Conservation (phyloP, 2,888 invertebrate species). For the Augochlorella aurata region DNA sequence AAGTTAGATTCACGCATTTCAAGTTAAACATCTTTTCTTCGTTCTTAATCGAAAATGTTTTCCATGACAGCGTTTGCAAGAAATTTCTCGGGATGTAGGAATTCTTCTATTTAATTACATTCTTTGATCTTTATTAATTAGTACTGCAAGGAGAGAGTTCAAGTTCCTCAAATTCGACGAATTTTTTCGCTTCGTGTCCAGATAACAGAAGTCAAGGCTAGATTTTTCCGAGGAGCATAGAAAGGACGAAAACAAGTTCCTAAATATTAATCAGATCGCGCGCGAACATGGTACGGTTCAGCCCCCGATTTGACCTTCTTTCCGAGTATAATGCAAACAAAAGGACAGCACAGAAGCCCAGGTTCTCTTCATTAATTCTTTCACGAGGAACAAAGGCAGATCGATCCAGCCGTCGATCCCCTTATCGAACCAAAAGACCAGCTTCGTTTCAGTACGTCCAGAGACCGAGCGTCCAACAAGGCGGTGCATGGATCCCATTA, state of each 20-base stretch:
- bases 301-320: slow-evolving; percentile 13
- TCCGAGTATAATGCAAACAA: slow-evolving; percentile 4
- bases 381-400: slow-evolving; percentile 24
- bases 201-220: neutral
- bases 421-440: slow-evolving; percentile 21
- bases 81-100: too few relatives aligned
- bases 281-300: neutral
- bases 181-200: neutral
- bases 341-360: slow-evolving; percentile 7
- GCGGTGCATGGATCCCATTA: slow-evolving; percentile 54
- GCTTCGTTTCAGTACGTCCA: slow-evolving; percentile 19
- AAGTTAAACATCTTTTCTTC: too few relatives aligned
- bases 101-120: too few relatives aligned
- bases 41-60: too few relatives aligned
- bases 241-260: neutral
- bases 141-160: too few relatives aligned
- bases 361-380: neutral
- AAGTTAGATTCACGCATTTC: too few relatives aligned
- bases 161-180: too few relatives aligned
- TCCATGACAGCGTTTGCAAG: too few relatives aligned
- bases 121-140: too few relatives aligned
- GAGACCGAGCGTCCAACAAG: slow-evolving; percentile 32
- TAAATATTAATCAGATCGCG: slow-evolving; percentile 13
- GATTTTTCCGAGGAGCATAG: neutral
- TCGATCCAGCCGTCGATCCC: slow-evolving; percentile 19